Base-by-base conservation (phyloP, 1,140 invertebrate genomes). In the Penaeus japonicus region DNA sequence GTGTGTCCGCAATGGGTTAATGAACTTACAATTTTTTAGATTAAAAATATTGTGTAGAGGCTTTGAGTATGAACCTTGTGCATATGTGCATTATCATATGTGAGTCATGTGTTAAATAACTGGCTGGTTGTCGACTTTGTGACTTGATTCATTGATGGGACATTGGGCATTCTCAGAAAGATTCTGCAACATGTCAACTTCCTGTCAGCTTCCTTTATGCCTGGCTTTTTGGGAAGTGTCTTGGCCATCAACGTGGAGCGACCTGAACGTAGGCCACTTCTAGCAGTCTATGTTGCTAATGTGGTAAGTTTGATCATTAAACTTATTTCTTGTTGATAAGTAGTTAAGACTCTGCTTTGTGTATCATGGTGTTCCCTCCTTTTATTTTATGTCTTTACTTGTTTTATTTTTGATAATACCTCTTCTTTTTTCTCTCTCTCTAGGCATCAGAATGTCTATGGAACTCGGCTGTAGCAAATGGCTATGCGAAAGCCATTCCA, bases 371-470 rank as follows among this genome's bases (percentile, higher is more conserved):
- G n/a, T 83, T 3, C 18, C 20, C 12, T 59, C 10, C 62, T 30
- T 20, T 22, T 5, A 20, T 57, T 55, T 47, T 59, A 62, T 32
- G 10, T 62, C 17, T 55, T 82, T 53, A 1, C 35, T 30, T 57
- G 30, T 53, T 5, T 18, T 79, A 18, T 47, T 54, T 10, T 15
- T 24, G 3, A n/a, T n/a, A n/a, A n/a, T n/a, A n/a, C n/a, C 1
- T 77, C 75, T 39, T 2, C 5, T 12, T 22, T 12, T 12, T 62
- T 47, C n/a, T 70, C 27, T 30, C 4, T 24, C 62, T 47, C 39
- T 80, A 88, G 87, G 87, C 87, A 47, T 83, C 87, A 59, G 87
- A 88, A 30, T 88, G 80, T 39, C 53, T 88, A 35, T 88, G 87
- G 87, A 88, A 88, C 47, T 22, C 47, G 18, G 79, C 70, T 32